These are phyloP conservation scores for Phocoena sinus DNA, from an alignment of 2,113 vertebrate species.

Conservation along the genomic window DNA sequence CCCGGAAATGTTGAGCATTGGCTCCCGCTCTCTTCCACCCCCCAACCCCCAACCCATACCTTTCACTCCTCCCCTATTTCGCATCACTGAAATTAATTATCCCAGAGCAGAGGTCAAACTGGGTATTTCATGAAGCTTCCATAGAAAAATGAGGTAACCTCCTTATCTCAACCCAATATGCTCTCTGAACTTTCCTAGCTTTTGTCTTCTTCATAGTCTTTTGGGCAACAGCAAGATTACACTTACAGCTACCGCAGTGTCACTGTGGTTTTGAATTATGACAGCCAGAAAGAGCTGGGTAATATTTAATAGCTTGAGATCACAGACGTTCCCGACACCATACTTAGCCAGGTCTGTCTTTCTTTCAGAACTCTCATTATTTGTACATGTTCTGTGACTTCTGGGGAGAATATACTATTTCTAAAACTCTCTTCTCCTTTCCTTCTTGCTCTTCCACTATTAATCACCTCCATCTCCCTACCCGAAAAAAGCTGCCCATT, in stretches of 20 bases:
- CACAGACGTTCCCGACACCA: slow-evolving; percentile 65
- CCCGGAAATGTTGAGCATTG: background rate
- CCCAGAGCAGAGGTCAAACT: slow-evolving; percentile 57
- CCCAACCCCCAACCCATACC: background rate
- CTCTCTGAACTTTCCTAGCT: slow-evolving; percentile 56
- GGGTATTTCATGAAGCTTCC: slow-evolving; percentile 60
- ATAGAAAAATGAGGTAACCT: slow-evolving; percentile 75
- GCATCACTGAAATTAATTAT: slow-evolving; percentile 71
- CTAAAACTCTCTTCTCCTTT: slow-evolving; percentile 46
- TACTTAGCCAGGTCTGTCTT: slow-evolving; percentile 73
- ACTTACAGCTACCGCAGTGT: slow-evolving; percentile 47
- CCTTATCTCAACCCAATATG: slow-evolving; percentile 54
- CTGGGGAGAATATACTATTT: slow-evolving; percentile 59
- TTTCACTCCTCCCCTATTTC: slow-evolving; percentile 18
- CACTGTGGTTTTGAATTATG: slow-evolving; percentile 75
- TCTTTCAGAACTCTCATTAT: slow-evolving; percentile 73
- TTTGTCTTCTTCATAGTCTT: slow-evolving; percentile 17
- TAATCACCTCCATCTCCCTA: slow-evolving; percentile 34
- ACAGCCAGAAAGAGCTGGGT: slow-evolving; percentile 52
- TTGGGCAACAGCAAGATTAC: slow-evolving; percentile 35
- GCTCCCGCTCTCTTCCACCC: background rate
- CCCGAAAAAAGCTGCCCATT: slow-evolving; percentile 30
- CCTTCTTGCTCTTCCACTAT: slow-evolving; percentile 54
- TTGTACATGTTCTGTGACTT: slow-evolving; percentile 73
- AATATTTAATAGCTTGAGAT: slow-evolving; percentile 79